These are phyloP conservation scores for Halichondria panicea DNA, from an alignment of 37 sponge, comb jelly and placozoan genomes.

Conservation along the genomic window DNA sequence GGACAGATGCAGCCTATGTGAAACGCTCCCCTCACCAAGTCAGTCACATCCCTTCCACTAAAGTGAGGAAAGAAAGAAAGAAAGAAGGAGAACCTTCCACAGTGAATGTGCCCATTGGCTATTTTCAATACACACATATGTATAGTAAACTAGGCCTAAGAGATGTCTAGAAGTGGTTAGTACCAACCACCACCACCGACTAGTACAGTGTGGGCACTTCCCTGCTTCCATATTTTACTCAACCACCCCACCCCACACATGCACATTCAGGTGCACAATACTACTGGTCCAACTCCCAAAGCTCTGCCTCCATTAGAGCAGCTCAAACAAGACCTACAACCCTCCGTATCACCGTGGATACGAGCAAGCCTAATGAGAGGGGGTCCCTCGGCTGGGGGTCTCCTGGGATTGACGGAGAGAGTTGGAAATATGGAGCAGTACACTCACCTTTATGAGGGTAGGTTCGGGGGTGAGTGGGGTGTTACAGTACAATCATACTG, in stretches of 20 bases:
- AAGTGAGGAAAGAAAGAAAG: too few species aligned
- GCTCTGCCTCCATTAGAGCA: slow-evolving; percentile 33
- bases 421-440: slow-evolving; percentile 37
- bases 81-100: too few species aligned
- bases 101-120: too few species aligned
- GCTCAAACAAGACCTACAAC: slow-evolving; percentile 33
- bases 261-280: slow-evolving; percentile 17
- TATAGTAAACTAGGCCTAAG: too few species aligned
- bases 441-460: slow-evolving; percentile 25
- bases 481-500: too few species aligned
- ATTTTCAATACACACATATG: too few species aligned
- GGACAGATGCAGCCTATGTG: slow-evolving; percentile 49
- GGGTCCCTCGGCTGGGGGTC: background rate
- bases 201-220: too few species aligned
- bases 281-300: slow-evolving; percentile 16
- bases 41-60: slow-evolving; percentile 15
- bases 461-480: background rate
- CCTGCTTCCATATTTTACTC: background rate
- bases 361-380: background rate
- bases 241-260: too few species aligned
- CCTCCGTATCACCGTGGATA: background rate
- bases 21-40: slow-evolving; percentile 21
- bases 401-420: slow-evolving; percentile 38
- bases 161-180: too few species aligned
- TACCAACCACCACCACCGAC: background rate